Evolutionary conservation across 1,140 invertebrate species (phyloP), one percentile per base, ranked within the genome.

Genomic region (Sitophilus oryzae): DNA sequence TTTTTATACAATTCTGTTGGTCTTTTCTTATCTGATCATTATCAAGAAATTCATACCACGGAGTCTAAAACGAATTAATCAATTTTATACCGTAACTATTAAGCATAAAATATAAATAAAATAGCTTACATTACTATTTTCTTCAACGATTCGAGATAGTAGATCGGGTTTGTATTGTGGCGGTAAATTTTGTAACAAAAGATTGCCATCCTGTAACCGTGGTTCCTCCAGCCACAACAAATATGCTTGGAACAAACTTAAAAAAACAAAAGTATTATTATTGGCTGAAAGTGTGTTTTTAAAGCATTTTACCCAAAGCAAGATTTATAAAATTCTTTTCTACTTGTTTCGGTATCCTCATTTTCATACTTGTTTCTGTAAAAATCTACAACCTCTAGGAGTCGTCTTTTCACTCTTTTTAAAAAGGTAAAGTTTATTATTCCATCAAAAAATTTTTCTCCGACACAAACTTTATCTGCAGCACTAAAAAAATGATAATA

Each of bases 141-240:
- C 67, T 52, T 68, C 64, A 8, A 78, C 62, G 14, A 77, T 70
- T 25, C 72, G 66, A 0, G 66, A 60, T 19, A 78, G 56, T 52
- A 81, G 77, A 50, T 77, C 73, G 6, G 80, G 74, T 71, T 85
- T 79, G 59, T 83, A 88, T 56, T 88, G 84, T 0, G 81, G 78
- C 10, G 88, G 88, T 30, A 91, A 71, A 20, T 83, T 80, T 15
- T 83, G 82, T n/a, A 88, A 69, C 69, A 84, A 83, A 2, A 88
- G 65, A 19, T 79, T 79, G 1, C 79, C 71, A 64, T 86, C 83
- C 64, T 86, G 84, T 3, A 91, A 72, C 56, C 81, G 72, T 3
- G 84, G 81, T 65, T 91, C 88, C 66, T 90, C 87, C 41, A 91
- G 69, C 89, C 89, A 92, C 1, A 90, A 70, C 2, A 72, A 74